phyloP scores from a whole-genome alignment of 2,888 invertebrate species.

The Criorhina ranunculi region DNA sequence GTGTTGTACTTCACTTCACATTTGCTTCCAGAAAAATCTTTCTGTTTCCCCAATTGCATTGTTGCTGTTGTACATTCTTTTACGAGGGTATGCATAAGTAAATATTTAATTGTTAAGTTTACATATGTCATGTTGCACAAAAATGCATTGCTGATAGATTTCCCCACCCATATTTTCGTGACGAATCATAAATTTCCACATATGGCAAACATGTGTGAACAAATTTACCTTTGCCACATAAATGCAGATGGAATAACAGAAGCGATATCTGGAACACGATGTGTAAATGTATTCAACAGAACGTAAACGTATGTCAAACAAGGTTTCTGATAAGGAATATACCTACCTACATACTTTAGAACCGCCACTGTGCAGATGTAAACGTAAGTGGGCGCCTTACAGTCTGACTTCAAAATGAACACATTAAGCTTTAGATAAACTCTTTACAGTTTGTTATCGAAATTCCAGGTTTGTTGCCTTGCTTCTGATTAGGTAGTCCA shows the following conservation, averaged over 20 bases:
- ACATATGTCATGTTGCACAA: conserved; percentile 24
- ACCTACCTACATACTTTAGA: too few species aligned
- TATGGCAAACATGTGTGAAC: conserved; percentile 27
- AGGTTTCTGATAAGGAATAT: background rate
- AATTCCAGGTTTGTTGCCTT: background rate
- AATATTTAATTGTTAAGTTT: conserved; percentile 20
- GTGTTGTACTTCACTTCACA: background rate
- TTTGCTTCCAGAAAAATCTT: too few species aligned
- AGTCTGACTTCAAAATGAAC: background rate
- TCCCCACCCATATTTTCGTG: conserved; percentile 21
- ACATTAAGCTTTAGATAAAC: conserved; percentile 3
- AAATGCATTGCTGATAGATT: conserved; percentile 7
- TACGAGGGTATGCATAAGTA: background rate
- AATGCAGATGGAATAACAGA: background rate
- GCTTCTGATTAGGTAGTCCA: conserved; percentile 13
- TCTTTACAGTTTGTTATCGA: conserved; percentile 1
- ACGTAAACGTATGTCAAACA: background rate
- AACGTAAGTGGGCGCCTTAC: background rate
- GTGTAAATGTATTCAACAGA: conserved; percentile 6
- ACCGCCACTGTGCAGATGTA: background rate
- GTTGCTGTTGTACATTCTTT: background rate
- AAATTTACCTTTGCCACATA: background rate
- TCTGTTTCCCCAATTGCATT: background rate
- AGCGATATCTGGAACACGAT: conserved; percentile 11
- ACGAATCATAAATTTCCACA: conserved; percentile 48